Percentiles rank a stretch among this genome's conserved stretches.
Conservation (phyloP, 2,888 invertebrate genomes). For the Liopterus haemorrhoidalis region DNA sequence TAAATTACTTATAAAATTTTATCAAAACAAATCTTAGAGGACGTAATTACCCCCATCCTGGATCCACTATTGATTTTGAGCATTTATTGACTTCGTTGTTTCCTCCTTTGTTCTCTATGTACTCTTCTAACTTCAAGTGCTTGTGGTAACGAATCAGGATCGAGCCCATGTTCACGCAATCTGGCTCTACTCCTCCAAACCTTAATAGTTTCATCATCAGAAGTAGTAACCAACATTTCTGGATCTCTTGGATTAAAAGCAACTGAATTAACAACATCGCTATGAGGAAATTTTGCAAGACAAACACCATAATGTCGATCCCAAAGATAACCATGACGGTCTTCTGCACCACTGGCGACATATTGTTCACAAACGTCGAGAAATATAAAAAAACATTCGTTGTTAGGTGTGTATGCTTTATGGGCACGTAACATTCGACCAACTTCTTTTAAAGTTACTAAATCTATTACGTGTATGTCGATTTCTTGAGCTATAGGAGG, state of each 20-base stretch:
- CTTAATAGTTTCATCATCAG: slow-evolving; percentile 74
- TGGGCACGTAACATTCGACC: slow-evolving; percentile 74
- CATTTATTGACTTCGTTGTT: neutral
- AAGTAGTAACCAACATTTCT: slow-evolving; percentile 75
- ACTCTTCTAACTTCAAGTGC: slow-evolving; percentile 48
- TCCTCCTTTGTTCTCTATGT: slow-evolving; percentile 6
- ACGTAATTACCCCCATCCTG: neutral
- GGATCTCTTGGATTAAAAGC: slow-evolving; percentile 77
- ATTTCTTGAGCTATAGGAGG: slow-evolving; percentile 83
- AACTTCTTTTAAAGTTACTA: slow-evolving; percentile 66
- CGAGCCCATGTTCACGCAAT: slow-evolving; percentile 46
- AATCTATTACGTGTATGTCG: slow-evolving; percentile 79
- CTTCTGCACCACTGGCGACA: slow-evolving; percentile 81
- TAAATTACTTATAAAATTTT: slow-evolving; percentile 4
- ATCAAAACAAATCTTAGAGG: slow-evolving; percentile 6
- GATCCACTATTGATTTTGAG: neutral
- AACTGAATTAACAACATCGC: slow-evolving; percentile 77
- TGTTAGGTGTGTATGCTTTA: slow-evolving; percentile 76
- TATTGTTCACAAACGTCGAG: slow-evolving; percentile 75
- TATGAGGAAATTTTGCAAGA: slow-evolving; percentile 67
- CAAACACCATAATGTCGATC: slow-evolving; percentile 77
- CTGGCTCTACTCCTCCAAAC: slow-evolving; percentile 51
- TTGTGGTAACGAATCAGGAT: slow-evolving; percentile 42
- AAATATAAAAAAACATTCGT: slow-evolving; percentile 82
- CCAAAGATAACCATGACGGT: slow-evolving; percentile 77